phyloP scores from a whole-genome alignment of 2,797 vertebrate species.

The Chelmon rostratus region DNA sequence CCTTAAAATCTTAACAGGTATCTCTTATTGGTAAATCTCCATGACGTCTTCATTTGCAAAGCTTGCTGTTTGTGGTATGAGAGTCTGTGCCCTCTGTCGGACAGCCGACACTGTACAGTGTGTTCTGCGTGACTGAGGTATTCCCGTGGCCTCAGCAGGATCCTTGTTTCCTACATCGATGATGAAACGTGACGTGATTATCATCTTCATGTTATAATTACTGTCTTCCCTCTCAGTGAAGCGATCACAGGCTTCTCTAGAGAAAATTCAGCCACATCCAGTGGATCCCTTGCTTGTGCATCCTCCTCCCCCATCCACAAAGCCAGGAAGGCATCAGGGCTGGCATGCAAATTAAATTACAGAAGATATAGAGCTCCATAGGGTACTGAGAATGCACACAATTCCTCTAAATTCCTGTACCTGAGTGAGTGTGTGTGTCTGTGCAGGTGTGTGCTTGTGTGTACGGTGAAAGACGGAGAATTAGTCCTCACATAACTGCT shows the following conservation, averaged over 20 bases:
- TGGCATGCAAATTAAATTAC: conserved; percentile 80
- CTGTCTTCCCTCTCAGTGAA: conserved; percentile 55
- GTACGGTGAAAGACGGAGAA: conserved; percentile 33
- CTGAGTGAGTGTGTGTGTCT: conserved; percentile 15
- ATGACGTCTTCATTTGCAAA: not conserved
- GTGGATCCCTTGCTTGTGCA: conserved; percentile 33
- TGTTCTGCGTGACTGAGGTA: conserved; percentile 2
- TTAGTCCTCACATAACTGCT: conserved; percentile 42
- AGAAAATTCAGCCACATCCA: conserved; percentile 47
- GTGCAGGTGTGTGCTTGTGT: conserved; percentile 20
- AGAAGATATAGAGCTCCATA: conserved; percentile 65
- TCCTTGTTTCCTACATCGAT: conserved; percentile 39
- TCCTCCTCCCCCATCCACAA: conserved; percentile 51
- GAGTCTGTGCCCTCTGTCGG: conserved; percentile 8
- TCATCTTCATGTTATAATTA: conserved; percentile 68
- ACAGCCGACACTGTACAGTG: not conserved
- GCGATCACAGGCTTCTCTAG: conserved; percentile 44
- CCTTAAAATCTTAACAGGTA: not conserved
- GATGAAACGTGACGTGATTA: conserved; percentile 45
- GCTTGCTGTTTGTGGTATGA: not conserved
- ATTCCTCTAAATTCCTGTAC: conserved; percentile 57
- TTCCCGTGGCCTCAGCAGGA: conserved; percentile 29
- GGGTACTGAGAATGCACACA: conserved; percentile 51
- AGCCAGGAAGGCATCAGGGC: conserved; percentile 44
- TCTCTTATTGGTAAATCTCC: not conserved